Conservation (phyloP, 2,797 vertebrate species). For the Discoglossus pictus region DNA sequence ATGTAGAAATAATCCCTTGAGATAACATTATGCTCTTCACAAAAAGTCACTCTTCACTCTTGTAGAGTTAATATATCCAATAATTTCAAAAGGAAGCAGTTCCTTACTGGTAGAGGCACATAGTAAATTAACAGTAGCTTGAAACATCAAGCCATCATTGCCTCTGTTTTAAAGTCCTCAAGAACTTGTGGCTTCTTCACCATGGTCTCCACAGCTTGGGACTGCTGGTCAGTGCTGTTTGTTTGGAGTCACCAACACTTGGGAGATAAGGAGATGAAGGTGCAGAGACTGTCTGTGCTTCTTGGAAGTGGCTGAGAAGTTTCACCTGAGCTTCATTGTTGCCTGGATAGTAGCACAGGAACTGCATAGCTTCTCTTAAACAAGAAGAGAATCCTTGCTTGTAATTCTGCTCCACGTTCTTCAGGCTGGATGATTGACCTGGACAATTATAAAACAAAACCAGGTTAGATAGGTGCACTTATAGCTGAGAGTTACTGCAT, state of each 20-base stretch:
- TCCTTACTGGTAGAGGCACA: slow-evolving; percentile 52
- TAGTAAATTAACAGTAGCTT: no score
- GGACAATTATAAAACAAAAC: neutral
- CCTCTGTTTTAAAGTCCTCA: slow-evolving; percentile 38
- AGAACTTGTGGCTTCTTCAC: slow-evolving; percentile 58
- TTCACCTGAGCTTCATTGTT: slow-evolving; percentile 70
- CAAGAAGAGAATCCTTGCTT: slow-evolving; percentile 77
- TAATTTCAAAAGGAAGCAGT: slow-evolving; percentile 47
- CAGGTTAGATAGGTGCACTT: neutral
- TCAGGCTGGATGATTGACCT: slow-evolving; percentile 51
- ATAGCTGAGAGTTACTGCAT: accelerated
- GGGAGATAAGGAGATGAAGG: neutral
- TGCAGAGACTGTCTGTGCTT: slow-evolving; percentile 59
- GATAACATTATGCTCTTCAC: slow-evolving; percentile 4
- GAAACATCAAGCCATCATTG: slow-evolving; percentile 11
- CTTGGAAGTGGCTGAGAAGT: slow-evolving; percentile 76
- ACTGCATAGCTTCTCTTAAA: slow-evolving; percentile 76
- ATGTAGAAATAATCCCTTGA: slow-evolving; percentile 9
- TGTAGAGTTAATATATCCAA: slow-evolving; percentile 45
- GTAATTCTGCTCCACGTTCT: slow-evolving; percentile 60
- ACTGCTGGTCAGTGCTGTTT: slow-evolving; percentile 41
- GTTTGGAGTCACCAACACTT: slow-evolving; percentile 56
- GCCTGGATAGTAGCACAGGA: slow-evolving; percentile 73
- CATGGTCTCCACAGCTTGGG: slow-evolving; percentile 77
- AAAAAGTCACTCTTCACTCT: slow-evolving; percentile 11